Base-by-base conservation (phyloP, 2,888 invertebrate genomes). In the Aphidoletes aphidimyza region DNA sequence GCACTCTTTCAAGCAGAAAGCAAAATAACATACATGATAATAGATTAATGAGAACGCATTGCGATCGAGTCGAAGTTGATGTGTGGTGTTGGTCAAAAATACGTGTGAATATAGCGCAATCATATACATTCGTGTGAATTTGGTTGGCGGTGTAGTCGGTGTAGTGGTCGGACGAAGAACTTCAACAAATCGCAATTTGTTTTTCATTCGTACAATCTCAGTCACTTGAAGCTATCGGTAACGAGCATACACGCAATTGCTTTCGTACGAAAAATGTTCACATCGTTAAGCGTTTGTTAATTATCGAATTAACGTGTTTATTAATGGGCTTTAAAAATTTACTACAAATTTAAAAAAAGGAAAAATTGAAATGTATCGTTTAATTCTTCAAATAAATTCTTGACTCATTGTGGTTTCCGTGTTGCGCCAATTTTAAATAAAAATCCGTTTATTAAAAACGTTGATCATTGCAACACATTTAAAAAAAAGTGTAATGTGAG, bases 201-300 rank as follows among this genome's bases (percentile, higher is more conserved):
- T n/a, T n/a, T n/a, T n/a, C n/a, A n/a, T 54, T 54, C 54, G 26
- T 54, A 54, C 54, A 54, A 54, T 26, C 26, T 54, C 54, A 54
- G 54, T 54, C 54, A 22, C 26, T 54, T 26, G 26, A 54, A 54
- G 54, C 54, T 54, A 54, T 54, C 54, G 54, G 22, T 26, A 54
- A n/a, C 54, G 54, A 54, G 54, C 8, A 54, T 22, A 22, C 54
- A 54, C 54, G 19, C 26, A 54, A 22, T 5, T 22, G 26, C 22
- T 54, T 54, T 54, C 54, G 11, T 6, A 54, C 54, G 26, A 19
- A n/a, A n/a, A n/a, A 49, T 3, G 49, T 19, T 49, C 54, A 26
- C 22, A n/a, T n/a, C 22, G 26, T 22, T 54, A 54, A 54, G 54
- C 22, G 54, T 26, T 54, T 26, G 54, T 54, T 54, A 26, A 54